Evolutionary conservation across 1,140 invertebrate species (phyloP).

Genomic region (Phymastichus coffea): DNA sequence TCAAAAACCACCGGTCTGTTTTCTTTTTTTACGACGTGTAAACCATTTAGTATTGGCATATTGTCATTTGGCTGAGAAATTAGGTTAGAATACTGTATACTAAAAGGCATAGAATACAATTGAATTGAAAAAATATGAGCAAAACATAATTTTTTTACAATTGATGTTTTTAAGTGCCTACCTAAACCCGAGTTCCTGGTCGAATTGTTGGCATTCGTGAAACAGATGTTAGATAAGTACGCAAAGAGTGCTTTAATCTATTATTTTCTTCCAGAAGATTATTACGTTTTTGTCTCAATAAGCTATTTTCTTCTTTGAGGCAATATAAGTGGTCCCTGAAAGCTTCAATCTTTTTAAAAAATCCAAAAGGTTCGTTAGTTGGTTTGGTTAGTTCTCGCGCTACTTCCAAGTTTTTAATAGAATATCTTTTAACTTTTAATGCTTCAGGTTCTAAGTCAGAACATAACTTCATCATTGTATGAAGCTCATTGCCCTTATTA

Average conservation of each 20-base stretch:
- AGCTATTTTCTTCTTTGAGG: constrained; percentile 45
- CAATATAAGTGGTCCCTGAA: constrained; percentile 50
- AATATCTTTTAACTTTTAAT: constrained; percentile 37
- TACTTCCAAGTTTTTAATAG: constrained; percentile 26
- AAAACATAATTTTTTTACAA: too few species aligned
- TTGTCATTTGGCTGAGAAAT: too few species aligned
- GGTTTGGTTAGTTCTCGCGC: not conserved
- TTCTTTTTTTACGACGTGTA: too few species aligned
- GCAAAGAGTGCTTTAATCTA: constrained; percentile 36
- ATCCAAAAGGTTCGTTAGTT: constrained; percentile 34
- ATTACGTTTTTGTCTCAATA: constrained; percentile 35
- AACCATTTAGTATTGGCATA: too few species aligned
- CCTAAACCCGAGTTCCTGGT: constrained; percentile 13
- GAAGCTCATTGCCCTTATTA: constrained; percentile 37
- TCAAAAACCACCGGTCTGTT: too few species aligned
- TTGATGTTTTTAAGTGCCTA: too few species aligned
- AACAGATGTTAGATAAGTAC: constrained; percentile 37
- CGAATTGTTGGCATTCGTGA: constrained; percentile 31
- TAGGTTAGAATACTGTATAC: too few species aligned
- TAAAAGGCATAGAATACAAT: too few species aligned
- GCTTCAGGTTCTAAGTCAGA: constrained; percentile 37
- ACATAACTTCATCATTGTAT: constrained; percentile 40
- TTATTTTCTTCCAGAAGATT: constrained; percentile 41
- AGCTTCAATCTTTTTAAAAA: constrained; percentile 38
- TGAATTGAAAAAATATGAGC: too few species aligned